Base-by-base conservation (phyloP, 2,888 invertebrate genomes). In the Octonoba sinensis region DNA sequence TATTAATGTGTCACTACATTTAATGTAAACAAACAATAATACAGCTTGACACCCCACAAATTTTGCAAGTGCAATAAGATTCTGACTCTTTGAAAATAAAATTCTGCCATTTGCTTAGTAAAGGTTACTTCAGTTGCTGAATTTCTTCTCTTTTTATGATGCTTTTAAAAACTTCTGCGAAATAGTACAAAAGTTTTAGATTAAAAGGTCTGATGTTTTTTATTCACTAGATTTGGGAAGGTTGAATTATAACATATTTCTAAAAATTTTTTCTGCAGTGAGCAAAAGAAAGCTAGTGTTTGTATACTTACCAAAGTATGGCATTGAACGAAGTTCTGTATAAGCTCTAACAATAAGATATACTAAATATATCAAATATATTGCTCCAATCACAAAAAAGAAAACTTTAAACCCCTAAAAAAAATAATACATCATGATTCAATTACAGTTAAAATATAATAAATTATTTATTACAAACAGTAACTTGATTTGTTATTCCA, bases 261-360 rank as follows among this genome's bases (percentile, higher is more conserved):
- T 15, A 62, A 75, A 66, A 44, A 15, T 13, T 22, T 57, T 44
- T 27, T 27, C 15, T 13, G 18, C 49, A 27, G 27, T 27, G 27
- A 54, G 36, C 44, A 67, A 56, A 57, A 27, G 27, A 3, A 6
- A 54, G 36, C 44, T 59, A 56, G 49, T 49, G 16, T 22, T 62
- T 46, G 77, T 89, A 27, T 27, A 6, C 92, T 93, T 90, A 97
- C 97, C 97, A 90, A 99, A 98, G 90, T 95, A 98, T 84, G 98
- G 97, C 97, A 99, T 97, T 54, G 95, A 94, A 87, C 97, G 91
- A 70, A 99, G 91, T 89, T 99, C 98, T 84, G 94, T 96, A 89
- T 97, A 98, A 24, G 98, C 96, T 87, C 94, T 92, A 81, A 97
- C 89, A 86, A 97, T 92, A 84, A 98, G 90, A 86, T 95, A 91